phyloP scores from a whole-genome alignment of 2,888 invertebrate genomes.

The Eristalinus aeneus region DNA sequence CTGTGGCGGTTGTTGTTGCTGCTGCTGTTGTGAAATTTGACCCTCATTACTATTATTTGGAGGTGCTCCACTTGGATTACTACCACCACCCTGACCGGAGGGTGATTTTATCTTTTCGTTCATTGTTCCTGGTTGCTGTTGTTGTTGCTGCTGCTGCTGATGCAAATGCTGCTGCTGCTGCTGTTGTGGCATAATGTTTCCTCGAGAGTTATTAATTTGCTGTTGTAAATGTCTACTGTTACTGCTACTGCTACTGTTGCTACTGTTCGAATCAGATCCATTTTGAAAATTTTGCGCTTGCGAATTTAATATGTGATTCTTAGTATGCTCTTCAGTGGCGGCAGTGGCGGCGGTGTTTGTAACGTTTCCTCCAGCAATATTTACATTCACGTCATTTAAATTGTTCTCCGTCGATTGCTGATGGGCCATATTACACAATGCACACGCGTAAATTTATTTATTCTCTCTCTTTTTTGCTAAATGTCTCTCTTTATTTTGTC shows the following conservation, averaged over 20 bases:
- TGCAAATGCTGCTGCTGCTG: slow-evolving; percentile 74
- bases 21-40: slow-evolving; percentile 72
- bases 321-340: slow-evolving; percentile 52
- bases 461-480: neutral
- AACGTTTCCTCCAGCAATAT: slow-evolving; percentile 56
- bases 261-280: slow-evolving; percentile 72
- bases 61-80: slow-evolving; percentile 73
- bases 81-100: slow-evolving; percentile 76
- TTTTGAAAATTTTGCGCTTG: slow-evolving; percentile 72
- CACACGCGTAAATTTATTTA: slow-evolving; percentile 44
- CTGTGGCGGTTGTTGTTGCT: slow-evolving; percentile 75
- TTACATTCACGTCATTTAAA: slow-evolving; percentile 73
- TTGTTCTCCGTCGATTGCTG: slow-evolving; percentile 73
- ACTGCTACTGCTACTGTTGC: slow-evolving; percentile 60
- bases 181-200: slow-evolving; percentile 76
- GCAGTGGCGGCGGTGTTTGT: slow-evolving; percentile 48
- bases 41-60: slow-evolving; percentile 77
- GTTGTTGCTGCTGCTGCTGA: slow-evolving; percentile 72
- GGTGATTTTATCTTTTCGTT: slow-evolving; percentile 80
- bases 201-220: slow-evolving; percentile 55
- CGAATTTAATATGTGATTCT: slow-evolving; percentile 63
- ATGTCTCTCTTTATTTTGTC: slow-evolving; percentile 8
- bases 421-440: slow-evolving; percentile 73
- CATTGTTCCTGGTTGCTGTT: slow-evolving; percentile 75
- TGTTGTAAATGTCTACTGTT: slow-evolving; percentile 61